Evolutionary conservation across 2,113 vertebrate species (phyloP).

Genomic region (Pongo pygmaeus): DNA sequence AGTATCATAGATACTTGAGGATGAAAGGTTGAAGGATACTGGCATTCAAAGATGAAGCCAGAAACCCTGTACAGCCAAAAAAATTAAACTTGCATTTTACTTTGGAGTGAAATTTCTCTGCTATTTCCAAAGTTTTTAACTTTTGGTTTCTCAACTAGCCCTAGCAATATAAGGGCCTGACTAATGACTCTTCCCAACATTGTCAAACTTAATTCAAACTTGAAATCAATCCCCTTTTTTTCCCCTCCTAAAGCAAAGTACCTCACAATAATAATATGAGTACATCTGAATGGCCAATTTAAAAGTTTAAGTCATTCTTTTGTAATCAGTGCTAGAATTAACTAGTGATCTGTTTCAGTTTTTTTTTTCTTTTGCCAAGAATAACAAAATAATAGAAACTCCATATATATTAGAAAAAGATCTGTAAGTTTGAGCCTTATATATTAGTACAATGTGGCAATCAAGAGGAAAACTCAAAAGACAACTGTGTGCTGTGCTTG

Average conservation of each 20-base stretch:
- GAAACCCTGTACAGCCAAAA: background rate
- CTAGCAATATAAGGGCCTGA: background rate
- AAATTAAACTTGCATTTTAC: background rate
- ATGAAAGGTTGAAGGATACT: background rate
- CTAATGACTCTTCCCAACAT: background rate
- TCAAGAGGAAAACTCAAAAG: background rate
- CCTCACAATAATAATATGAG: background rate
- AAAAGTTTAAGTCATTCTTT: background rate
- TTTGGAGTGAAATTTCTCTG: background rate
- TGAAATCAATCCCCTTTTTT: background rate
- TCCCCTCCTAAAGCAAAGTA: background rate
- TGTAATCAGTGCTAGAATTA: background rate
- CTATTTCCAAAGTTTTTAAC: background rate
- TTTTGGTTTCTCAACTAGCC: background rate
- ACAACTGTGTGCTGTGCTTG: background rate
- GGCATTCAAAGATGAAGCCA: background rate
- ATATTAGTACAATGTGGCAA: background rate
- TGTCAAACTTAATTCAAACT: constrained; percentile 3
- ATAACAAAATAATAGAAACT: background rate
- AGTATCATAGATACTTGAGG: background rate
- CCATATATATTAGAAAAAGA: background rate
- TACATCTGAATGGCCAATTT: background rate
- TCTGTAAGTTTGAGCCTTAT: background rate
- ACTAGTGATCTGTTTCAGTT: background rate
- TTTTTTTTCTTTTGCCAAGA: background rate